A percentile compares a stretch with the other conserved stretches of the same genome.
Conservation (phyloP, 2,113 vertebrate genomes). For the Lophura nycthemera region DNA sequence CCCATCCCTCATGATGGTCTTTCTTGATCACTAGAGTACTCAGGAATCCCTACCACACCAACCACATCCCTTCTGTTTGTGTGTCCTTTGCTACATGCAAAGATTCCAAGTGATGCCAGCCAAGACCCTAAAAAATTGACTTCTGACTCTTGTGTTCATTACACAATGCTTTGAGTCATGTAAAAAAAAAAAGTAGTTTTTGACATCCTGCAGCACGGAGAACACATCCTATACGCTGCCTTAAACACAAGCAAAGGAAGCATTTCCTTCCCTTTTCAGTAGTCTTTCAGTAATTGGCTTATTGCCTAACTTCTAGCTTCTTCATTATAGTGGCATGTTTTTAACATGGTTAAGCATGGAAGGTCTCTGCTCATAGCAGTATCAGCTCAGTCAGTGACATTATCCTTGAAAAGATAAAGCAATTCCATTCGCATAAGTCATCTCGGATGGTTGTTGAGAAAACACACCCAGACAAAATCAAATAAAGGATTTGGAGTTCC, state of each 20-base stretch:
- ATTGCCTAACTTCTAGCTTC: not conserved
- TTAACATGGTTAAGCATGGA: not conserved
- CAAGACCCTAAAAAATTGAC: not conserved
- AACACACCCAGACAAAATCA: not conserved
- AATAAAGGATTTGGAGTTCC: not conserved
- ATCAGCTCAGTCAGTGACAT: not conserved
- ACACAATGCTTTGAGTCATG: not conserved
- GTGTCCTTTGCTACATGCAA: not conserved
- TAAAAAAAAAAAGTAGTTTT: not conserved
- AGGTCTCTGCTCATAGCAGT: not conserved
- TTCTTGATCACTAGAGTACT: not conserved
- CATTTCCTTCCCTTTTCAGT: not conserved
- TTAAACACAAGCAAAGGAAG: not conserved
- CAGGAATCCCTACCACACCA: not conserved
- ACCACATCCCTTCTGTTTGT: not conserved
- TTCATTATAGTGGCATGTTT: fast-evolving
- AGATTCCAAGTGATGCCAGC: not conserved
- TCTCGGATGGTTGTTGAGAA: not conserved
- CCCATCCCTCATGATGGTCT: not conserved
- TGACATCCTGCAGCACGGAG: not conserved
- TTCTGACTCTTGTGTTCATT: not conserved
- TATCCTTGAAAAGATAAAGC: not conserved
- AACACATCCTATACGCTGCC: not conserved
- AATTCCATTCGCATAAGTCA: constrained; percentile 18
- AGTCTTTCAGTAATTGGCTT: not conserved